Conservation (phyloP, 2,113 vertebrate species). For the Nymphicus hollandicus region DNA sequence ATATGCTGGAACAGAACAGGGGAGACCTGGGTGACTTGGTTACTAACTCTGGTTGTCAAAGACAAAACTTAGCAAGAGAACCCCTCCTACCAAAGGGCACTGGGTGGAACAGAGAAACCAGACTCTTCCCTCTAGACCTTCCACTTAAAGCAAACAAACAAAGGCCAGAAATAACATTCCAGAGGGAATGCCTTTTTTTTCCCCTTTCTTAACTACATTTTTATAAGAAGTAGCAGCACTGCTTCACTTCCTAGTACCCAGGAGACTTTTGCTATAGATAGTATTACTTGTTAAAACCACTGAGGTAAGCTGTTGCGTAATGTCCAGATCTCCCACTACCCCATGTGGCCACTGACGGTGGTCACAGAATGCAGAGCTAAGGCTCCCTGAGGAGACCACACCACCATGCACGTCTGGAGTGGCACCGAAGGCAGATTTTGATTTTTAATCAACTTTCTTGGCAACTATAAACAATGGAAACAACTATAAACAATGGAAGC, state of each 20-base stretch:
- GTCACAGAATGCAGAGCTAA: neutral
- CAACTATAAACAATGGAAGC: too few relatives aligned
- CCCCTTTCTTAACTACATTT: neutral
- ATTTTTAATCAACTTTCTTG: neutral
- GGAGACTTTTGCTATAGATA: neutral
- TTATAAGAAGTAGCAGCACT: neutral
- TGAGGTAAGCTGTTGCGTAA: neutral
- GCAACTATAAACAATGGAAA: neutral
- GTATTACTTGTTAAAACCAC: neutral
- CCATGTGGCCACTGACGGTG: too few relatives aligned
- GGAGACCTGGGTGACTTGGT: neutral
- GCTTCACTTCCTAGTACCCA: neutral
- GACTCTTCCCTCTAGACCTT: neutral
- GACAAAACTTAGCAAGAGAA: neutral
- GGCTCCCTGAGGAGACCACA: neutral
- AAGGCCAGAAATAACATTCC: neutral
- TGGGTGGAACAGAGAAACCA: neutral
- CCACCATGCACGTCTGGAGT: neutral
- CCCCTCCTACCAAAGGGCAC: neutral
- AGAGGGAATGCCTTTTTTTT: neutral
- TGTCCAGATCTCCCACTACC: neutral
- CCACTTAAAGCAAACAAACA: neutral
- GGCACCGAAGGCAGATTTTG: neutral
- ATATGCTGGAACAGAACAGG: neutral
- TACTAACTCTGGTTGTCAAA: neutral